These are phyloP conservation scores for Oriolus oriolus DNA, from an alignment of 2,113 vertebrate genomes.

Conservation along the genomic window DNA sequence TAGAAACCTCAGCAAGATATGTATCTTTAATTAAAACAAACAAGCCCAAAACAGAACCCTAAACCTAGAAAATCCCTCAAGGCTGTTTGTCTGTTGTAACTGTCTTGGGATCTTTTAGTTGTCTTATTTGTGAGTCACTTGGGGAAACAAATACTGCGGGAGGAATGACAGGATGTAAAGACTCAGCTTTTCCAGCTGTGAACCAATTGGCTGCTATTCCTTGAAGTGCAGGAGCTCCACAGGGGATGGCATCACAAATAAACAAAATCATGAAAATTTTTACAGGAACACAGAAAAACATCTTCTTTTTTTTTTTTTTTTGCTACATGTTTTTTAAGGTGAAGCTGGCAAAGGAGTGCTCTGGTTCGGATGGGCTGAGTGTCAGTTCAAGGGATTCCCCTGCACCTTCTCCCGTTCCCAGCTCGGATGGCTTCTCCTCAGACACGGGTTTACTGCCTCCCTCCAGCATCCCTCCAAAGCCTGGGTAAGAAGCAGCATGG, in stretches of 20 bases:
- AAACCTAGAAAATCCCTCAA: not conserved
- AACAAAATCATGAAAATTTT: not conserved
- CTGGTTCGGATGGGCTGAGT: constrained; percentile 69
- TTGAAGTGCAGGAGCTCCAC: not conserved
- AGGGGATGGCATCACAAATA: not conserved
- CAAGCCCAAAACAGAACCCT: not conserved
- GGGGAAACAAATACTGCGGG: not conserved
- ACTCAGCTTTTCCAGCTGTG: not conserved
- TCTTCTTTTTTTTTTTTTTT: not conserved
- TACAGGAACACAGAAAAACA: not conserved
- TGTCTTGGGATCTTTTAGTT: not conserved
- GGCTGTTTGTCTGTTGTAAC: not conserved
- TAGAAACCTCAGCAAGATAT: not conserved
- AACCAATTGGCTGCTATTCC: not conserved
- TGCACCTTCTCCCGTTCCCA: constrained; percentile 81
- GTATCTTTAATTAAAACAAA: not conserved
- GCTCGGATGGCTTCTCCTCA: constrained; percentile 70
- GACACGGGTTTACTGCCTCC: constrained; percentile 69
- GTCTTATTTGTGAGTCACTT: not conserved
- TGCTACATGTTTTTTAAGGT: constrained; percentile 68
- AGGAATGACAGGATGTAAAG: not conserved
- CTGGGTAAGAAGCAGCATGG: constrained; percentile 72
- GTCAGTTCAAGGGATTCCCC: constrained; percentile 80
- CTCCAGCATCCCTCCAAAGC: constrained; percentile 65
- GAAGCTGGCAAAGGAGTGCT: constrained; percentile 82